Conservation (phyloP, 1,140 invertebrate genomes). For the Thaumetopoea pityocampa region DNA sequence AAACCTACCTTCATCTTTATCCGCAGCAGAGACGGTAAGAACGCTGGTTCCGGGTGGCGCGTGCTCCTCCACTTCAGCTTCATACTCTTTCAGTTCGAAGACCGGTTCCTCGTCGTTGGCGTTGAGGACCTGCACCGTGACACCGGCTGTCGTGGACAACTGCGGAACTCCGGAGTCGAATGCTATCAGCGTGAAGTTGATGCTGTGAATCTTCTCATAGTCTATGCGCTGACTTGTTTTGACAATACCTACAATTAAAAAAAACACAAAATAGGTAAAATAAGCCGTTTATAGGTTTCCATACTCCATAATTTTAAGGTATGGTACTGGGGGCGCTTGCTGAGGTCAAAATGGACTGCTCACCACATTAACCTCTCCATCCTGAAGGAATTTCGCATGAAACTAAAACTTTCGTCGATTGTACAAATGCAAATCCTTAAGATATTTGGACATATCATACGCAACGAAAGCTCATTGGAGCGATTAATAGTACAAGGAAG, state of each 20-base stretch:
- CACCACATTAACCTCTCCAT: no score
- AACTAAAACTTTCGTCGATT: no score
- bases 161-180: constrained; percentile 91
- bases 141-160: constrained; percentile 82
- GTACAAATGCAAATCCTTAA: no score
- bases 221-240: constrained; percentile 87
- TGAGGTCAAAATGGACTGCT: no score
- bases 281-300: no score
- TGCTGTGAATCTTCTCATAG: constrained; percentile 85
- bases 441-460: no score
- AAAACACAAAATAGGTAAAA: background rate
- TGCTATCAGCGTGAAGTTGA: constrained; percentile 88
- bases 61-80: constrained; percentile 85
- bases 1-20: constrained; percentile 82
- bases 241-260: constrained; percentile 80
- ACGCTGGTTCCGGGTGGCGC: constrained; percentile 82
- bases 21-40: constrained; percentile 82
- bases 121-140: constrained; percentile 88
- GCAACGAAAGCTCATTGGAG: no score
- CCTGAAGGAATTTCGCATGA: no score
- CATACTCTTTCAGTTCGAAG: constrained; percentile 83
- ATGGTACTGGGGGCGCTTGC: no score
- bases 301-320: no score
- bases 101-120: constrained; percentile 91
- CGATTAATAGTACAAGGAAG: no score